Conservation (phyloP, 1,140 invertebrate species). For the Stegodyphus dumicola region DNA sequence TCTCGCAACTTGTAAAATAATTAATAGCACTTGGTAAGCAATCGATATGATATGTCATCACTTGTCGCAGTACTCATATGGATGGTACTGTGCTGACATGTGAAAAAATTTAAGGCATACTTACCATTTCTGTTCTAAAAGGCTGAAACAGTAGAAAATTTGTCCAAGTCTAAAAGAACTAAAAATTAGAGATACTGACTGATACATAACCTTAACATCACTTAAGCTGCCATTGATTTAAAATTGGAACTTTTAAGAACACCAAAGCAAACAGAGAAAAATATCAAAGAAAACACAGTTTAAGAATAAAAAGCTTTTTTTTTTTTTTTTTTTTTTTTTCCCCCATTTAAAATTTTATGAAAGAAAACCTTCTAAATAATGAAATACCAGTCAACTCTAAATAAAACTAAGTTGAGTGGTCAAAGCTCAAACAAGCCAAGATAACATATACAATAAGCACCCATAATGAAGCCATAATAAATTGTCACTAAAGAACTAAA, state of each 20-base stretch:
- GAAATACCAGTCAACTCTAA: too few species aligned
- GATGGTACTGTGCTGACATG: slow-evolving; percentile 21
- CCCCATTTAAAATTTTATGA: not conserved
- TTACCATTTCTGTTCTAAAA: slow-evolving; percentile 21
- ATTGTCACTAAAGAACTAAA: too few species aligned
- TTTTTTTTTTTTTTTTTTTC: not conserved
- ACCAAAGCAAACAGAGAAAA: not conserved
- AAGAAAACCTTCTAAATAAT: not conserved
- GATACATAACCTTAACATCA: slow-evolving; percentile 39
- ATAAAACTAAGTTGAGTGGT: not conserved
- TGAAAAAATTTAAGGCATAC: slow-evolving; percentile 48
- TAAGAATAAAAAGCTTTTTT: not conserved
- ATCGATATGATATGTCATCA: slow-evolving; percentile 8
- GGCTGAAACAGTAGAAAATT: slow-evolving; percentile 22
- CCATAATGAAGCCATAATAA: too few species aligned
- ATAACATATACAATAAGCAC: not conserved
- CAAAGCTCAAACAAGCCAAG: not conserved
- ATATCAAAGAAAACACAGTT: not conserved
- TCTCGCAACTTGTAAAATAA: not conserved
- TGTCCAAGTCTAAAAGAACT: slow-evolving; percentile 53
- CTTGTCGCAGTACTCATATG: slow-evolving; percentile 26
- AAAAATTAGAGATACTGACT: slow-evolving; percentile 51
- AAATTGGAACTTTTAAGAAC: not conserved
- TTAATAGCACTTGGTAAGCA: slow-evolving; percentile 24
- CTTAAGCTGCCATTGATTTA: slow-evolving; percentile 49